phyloP scores from a whole-genome alignment of 2,113 vertebrate genomes.

The Dunckerocampus dactyliophorus region DNA sequence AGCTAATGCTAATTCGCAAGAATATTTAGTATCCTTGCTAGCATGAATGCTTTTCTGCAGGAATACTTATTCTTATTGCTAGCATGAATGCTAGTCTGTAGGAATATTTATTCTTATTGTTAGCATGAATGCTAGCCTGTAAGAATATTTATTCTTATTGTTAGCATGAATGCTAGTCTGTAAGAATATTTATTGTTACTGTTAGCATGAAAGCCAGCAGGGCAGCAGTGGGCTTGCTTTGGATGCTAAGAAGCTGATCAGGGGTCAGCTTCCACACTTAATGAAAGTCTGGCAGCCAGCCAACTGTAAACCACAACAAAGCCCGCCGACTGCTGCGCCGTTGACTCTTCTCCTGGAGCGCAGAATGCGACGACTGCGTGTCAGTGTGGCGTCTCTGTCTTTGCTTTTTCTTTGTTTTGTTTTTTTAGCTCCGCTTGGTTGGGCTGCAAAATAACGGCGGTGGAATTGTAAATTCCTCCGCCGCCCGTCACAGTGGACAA shows the following conservation, averaged over 20 bases:
- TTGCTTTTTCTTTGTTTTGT: background rate
- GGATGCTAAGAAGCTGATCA: constrained; percentile 10
- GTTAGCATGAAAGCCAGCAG: no score
- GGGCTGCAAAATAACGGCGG: constrained; percentile 41
- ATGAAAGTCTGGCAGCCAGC: constrained; percentile 39
- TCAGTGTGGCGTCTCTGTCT: constrained; percentile 29
- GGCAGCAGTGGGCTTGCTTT: no score
- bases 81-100: no score
- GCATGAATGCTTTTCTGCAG: no score
- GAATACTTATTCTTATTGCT: no score
- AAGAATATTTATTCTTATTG: no score
- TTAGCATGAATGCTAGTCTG: no score
- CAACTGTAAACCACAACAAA: constrained; percentile 38
- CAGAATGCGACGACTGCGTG: constrained; percentile 29
- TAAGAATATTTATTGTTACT: no score
- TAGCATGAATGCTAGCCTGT: no score
- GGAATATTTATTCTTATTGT: no score
- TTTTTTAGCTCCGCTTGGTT: constrained; percentile 6
- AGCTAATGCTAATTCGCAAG: no score
- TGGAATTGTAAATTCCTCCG: constrained; percentile 56
- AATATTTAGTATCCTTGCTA: no score
- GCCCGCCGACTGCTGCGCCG: constrained; percentile 20
- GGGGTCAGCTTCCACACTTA: constrained; percentile 50
- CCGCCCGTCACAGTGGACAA: constrained; percentile 53
- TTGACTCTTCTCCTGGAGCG: constrained; percentile 22